Evolutionary conservation across 2,797 vertebrate genomes (phyloP), one percentile per base, ranked within the genome.

Genomic region (Sebastes umbrosus): DNA sequence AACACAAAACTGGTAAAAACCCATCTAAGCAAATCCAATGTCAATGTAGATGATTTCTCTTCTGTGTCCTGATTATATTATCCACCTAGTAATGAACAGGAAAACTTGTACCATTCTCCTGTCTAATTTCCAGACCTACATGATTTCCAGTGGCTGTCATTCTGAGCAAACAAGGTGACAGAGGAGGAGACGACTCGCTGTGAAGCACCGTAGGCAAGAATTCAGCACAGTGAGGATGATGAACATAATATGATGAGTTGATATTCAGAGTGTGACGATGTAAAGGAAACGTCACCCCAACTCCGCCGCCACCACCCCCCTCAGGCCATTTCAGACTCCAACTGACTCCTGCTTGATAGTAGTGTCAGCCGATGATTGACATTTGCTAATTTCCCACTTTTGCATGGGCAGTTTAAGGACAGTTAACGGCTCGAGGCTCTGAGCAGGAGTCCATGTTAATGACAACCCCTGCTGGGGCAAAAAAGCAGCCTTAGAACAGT

Each of bases 301-400:
- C 78, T 59, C 76, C n/a, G 9, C 36, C 77, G 12, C 39, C 81
- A 20, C 58, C 74, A 67, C 36, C 68, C 78, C 79, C 87, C 72
- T 27, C 67, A 16, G 89, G 83, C 80, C 52, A 16, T 62, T 65
- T 80, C 70, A 77, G 52, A 64, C 82, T 83, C 69, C 70, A 20
- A 52, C 74, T 52, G 75, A 68, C 86, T 79, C 66, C 71, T 67
- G 71, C 76, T 79, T 84, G 78, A 84, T 82, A 86, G 67, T 68
- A 27, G 84, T 73, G 88, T 90, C 88, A 84, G 87, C 20, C 22
- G 58, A 29, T 94, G 93, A 94, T 88, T 93, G 94, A 91, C 92
- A 84, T 92, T 94, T 93, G 84, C 80, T 90, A 92, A 94, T 94
- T 92, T 92, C 77, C 84, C 69, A 32, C 70, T 83, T 73, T 80